Conservation (phyloP, 2,888 invertebrate species). For the Cremastinae sp. region DNA sequence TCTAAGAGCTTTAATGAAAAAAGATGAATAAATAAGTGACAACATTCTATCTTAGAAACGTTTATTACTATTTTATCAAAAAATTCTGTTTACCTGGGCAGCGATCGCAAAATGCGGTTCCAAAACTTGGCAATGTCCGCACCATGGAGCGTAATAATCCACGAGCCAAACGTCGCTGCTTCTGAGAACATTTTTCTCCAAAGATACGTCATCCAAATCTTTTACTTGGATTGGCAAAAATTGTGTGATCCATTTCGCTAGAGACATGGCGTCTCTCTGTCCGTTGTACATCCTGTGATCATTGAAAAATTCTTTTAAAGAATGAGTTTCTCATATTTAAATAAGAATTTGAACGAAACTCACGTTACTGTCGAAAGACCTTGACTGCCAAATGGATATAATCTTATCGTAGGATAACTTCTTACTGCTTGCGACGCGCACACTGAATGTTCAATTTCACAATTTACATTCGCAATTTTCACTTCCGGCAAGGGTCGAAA, state of each 20-base stretch:
- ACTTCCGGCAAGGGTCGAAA: conserved; percentile 80
- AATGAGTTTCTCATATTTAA: conserved; percentile 9
- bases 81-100: conserved; percentile 81
- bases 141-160: conserved; percentile 87
- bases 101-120: conserved; percentile 86
- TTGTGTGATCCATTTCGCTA: conserved; percentile 84
- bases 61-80: too few relatives aligned
- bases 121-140: conserved; percentile 84
- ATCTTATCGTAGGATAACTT: conserved; percentile 86
- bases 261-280: conserved; percentile 83
- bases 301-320: conserved; percentile 19
- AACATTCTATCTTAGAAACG: too few relatives aligned
- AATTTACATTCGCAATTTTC: conserved; percentile 85
- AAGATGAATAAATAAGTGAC: conserved; percentile 16
- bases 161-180: conserved; percentile 82
- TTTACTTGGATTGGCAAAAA: conserved; percentile 84
- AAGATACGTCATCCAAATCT: conserved; percentile 79
- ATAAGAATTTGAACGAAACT: conserved; percentile 69
- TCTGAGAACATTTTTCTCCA: conserved; percentile 81
- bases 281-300: conserved; percentile 82
- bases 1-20: conserved; percentile 66
- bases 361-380: conserved; percentile 81
- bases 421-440: conserved; percentile 84
- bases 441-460: conserved; percentile 82
- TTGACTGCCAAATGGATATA: conserved; percentile 84